Conservation (phyloP, 2,888 invertebrate genomes). For the Metalampra italica region DNA sequence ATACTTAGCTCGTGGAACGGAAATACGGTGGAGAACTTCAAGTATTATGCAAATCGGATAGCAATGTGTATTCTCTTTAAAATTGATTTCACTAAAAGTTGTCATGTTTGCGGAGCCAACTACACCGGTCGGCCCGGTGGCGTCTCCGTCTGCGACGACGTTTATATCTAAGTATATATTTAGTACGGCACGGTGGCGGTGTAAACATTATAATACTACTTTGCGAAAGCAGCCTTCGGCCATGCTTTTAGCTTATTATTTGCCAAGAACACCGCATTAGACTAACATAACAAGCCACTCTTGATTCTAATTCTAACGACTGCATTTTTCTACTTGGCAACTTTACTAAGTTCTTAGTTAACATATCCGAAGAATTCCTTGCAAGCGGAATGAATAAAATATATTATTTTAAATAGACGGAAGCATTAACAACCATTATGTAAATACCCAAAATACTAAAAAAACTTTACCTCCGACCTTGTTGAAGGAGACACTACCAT, state of each 20-base stretch:
- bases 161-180: conserved; percentile 5
- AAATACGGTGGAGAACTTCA: conserved; percentile 10
- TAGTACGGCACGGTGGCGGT: background rate
- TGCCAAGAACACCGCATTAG: conserved; percentile 44
- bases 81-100: conserved; percentile 55
- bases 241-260: conserved; percentile 50
- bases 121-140: conserved; percentile 16
- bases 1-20: background rate
- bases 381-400: background rate
- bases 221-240: conserved; percentile 44
- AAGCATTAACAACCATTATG: no score
- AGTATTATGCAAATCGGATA: conserved; percentile 17
- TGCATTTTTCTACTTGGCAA: conserved; percentile 3
- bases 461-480: conserved; percentile 26
- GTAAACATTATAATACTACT: conserved; percentile 20
- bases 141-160: conserved; percentile 18
- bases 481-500: conserved; percentile 39
- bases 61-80: conserved; percentile 38
- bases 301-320: conserved; percentile 30
- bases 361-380: background rate
- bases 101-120: conserved; percentile 34
- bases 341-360: background rate
- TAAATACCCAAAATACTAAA: no score
- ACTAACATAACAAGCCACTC: conserved; percentile 43
- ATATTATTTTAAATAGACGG: no score